Conservation (phyloP, 2,888 invertebrate genomes). For the Drosophila neotestacea region DNA sequence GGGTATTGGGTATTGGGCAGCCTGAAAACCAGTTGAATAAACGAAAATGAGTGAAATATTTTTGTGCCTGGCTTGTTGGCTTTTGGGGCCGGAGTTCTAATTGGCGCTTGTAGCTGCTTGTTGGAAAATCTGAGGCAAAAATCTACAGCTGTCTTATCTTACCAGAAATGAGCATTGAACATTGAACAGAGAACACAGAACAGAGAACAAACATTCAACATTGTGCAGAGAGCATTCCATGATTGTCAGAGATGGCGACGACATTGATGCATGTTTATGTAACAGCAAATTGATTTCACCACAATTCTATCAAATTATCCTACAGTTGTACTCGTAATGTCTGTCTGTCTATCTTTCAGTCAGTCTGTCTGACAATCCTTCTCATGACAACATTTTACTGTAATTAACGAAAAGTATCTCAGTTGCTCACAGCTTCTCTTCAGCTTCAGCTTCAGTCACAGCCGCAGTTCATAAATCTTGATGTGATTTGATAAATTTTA, state of each 20-base stretch:
- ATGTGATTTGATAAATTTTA: slow-evolving; percentile 54
- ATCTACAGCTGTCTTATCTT: slow-evolving; percentile 75
- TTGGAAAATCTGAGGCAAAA: slow-evolving; percentile 64
- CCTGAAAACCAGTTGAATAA: slow-evolving; percentile 41
- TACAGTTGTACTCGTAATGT: slow-evolving; percentile 2
- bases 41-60: slow-evolving; percentile 61
- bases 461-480: slow-evolving; percentile 41
- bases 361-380: neutral
- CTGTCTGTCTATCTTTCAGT: slow-evolving; percentile 1
- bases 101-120: slow-evolving; percentile 76
- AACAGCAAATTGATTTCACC: slow-evolving; percentile 72
- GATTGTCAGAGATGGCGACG: slow-evolving; percentile 49
- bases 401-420: slow-evolving; percentile 39
- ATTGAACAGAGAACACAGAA: slow-evolving; percentile 21
- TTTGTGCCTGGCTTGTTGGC: slow-evolving; percentile 30
- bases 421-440: neutral
- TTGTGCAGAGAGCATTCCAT: slow-evolving; percentile 67
- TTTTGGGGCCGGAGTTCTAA: slow-evolving; percentile 57
- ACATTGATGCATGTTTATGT: slow-evolving; percentile 79
- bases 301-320: slow-evolving; percentile 24
- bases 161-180: slow-evolving; percentile 61
- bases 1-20: slow-evolving; percentile 10
- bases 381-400: slow-evolving; percentile 35
- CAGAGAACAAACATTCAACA: slow-evolving; percentile 43
- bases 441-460: slow-evolving; percentile 1